These are phyloP conservation scores for Augiades crinisus DNA, from an alignment of 2,888 invertebrate genomes.

Conservation along the genomic window DNA sequence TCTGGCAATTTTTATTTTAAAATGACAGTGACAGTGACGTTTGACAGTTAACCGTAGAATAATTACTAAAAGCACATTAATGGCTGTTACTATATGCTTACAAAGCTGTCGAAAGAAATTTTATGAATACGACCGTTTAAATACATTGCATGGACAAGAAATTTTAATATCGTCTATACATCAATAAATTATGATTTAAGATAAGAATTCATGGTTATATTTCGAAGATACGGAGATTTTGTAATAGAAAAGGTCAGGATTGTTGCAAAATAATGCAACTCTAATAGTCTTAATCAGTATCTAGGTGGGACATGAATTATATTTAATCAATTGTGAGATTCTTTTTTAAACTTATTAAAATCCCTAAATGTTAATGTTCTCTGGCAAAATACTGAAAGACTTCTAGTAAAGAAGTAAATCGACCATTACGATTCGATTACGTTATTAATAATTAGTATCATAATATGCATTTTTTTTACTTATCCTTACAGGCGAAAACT, in stretches of 20 bases:
- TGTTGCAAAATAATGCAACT: constrained; percentile 33
- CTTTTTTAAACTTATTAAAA: constrained; percentile 32
- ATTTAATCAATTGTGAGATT: constrained; percentile 43
- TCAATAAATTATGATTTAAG: not conserved
- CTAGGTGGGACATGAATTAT: constrained; percentile 70
- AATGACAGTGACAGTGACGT: no score
- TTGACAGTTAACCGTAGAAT: no score
- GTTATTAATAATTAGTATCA: not conserved
- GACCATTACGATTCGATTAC: constrained; percentile 1
- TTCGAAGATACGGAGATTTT: not conserved
- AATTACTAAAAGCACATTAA: no score
- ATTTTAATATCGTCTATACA: not conserved
- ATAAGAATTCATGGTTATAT: not conserved
- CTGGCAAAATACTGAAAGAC: constrained; percentile 41
- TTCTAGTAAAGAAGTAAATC: not conserved
- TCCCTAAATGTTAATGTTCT: constrained; percentile 15
- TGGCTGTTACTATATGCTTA: no score
- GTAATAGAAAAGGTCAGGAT: not conserved
- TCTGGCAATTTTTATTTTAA: no score
- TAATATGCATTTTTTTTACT: constrained; percentile 32
- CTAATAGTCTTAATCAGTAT: constrained; percentile 60
- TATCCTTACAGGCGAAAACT: constrained; percentile 60
- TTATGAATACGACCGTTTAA: no score
- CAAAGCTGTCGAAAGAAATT: no score
- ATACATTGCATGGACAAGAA: no score